A percentile compares a stretch with the other conserved stretches of the same genome.
These are phyloP conservation scores for Thalassarche chlororhynchos DNA, from an alignment of 2,113 vertebrate genomes.

Conservation along the genomic window DNA sequence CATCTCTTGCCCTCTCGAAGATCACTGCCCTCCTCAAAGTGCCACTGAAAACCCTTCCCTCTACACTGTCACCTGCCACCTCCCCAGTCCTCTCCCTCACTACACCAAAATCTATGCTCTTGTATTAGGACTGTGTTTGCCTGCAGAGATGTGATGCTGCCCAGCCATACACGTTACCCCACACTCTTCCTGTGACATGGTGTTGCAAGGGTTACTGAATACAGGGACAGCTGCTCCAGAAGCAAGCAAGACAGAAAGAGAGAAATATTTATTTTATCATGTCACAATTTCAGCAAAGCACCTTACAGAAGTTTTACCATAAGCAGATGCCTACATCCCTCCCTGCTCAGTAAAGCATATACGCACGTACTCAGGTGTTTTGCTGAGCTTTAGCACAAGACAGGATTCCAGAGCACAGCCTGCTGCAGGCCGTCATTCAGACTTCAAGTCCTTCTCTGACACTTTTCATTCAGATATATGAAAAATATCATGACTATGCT, in stretches of 20 bases:
- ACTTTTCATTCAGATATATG: not conserved
- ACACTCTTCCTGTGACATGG: not conserved
- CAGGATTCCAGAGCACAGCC: not conserved
- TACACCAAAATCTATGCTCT: not conserved
- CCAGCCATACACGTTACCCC: not conserved
- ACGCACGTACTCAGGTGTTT: not conserved
- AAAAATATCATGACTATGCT: not conserved
- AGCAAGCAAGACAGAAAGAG: not conserved
- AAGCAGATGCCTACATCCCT: not conserved
- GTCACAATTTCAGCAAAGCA: not conserved
- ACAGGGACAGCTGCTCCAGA: not conserved
- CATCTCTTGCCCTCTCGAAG: not conserved
- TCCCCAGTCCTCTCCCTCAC: not conserved
- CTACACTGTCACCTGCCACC: not conserved
- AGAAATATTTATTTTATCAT: not conserved
- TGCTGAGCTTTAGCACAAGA: not conserved
- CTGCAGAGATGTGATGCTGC: not conserved
- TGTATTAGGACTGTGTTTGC: not conserved
- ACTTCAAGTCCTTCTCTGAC: not conserved
- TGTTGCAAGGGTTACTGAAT: not conserved
- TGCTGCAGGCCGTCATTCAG: not conserved
- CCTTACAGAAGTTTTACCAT: not conserved
- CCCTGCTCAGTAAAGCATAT: not conserved
- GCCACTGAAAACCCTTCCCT: not conserved
- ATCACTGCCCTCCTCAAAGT: not conserved